Percentiles rank a stretch among this genome's conserved stretches.
These are phyloP conservation scores for Macrosoma leucophasiata DNA, from an alignment of 2,888 invertebrate species.

Conservation along the genomic window DNA sequence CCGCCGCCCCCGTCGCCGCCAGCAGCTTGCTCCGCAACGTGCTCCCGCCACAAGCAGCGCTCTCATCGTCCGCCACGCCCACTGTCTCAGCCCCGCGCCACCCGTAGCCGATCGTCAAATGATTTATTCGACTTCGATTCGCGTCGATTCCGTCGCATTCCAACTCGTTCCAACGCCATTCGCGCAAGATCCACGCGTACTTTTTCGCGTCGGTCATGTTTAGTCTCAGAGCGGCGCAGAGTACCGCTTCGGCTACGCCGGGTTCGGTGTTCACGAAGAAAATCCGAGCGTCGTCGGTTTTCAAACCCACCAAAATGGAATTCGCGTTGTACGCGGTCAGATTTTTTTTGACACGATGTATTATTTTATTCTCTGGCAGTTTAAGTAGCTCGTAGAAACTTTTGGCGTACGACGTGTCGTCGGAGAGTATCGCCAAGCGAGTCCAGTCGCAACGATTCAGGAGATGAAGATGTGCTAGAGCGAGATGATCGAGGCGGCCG, in stretches of 20 bases:
- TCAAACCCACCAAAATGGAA: conserved; percentile 19
- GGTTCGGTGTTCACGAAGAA: conserved; percentile 87
- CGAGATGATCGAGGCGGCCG: conserved; percentile 24
- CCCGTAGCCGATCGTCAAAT: conserved; percentile 30
- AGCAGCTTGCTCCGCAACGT: conserved; percentile 6
- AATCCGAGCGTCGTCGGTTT: conserved; percentile 76
- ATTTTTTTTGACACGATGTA: conserved; percentile 3
- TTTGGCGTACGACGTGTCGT: conserved; percentile 38
- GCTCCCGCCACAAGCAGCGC: too few species aligned
- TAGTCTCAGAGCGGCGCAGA: conserved; percentile 73
- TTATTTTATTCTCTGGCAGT: too few species aligned
- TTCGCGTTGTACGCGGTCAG: conserved; percentile 10
- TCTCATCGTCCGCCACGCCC: conserved; percentile 8
- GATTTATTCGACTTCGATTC: conserved; percentile 9
- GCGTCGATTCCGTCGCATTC: conserved; percentile 4
- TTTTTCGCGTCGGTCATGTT: conserved; percentile 59
- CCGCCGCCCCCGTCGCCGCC: not conserved
- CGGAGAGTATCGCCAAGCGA: conserved; percentile 84
- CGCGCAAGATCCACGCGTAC: conserved; percentile 43
- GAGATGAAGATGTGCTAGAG: conserved; percentile 23
- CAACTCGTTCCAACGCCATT: conserved; percentile 32
- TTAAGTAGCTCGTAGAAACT: conserved; percentile 16
- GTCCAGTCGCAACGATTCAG: conserved; percentile 71
- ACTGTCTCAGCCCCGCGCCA: conserved; percentile 16
- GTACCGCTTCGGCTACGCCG: conserved; percentile 77